Evolutionary conservation across 2,113 vertebrate genomes (phyloP).

Genomic region (Ictidomys tridecemlineatus): DNA sequence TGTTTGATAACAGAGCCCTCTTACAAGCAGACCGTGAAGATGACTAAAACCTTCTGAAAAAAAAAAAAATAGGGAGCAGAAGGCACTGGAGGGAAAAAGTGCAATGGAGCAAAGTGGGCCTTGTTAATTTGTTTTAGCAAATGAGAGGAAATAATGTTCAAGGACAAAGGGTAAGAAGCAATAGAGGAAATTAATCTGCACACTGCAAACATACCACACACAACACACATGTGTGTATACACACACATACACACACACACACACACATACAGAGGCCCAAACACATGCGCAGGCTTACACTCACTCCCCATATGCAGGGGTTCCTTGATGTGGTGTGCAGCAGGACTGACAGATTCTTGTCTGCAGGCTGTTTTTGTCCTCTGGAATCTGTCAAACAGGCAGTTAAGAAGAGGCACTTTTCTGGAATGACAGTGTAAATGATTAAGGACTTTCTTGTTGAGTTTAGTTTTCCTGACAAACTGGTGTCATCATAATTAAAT

Average conservation of each 20-base stretch:
- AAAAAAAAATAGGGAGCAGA: conserved; percentile 22
- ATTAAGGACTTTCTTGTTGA: conserved; percentile 63
- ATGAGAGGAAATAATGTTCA: conserved; percentile 43
- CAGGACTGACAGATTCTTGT: conserved; percentile 36
- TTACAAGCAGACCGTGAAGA: conserved; percentile 33
- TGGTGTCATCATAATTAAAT: conserved; percentile 68
- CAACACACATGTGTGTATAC: too few relatives aligned
- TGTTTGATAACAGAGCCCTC: neutral
- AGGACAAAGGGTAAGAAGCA: conserved; percentile 35
- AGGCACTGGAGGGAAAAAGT: neutral
- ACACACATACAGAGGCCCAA: neutral
- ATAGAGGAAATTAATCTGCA: neutral
- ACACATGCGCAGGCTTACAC: accelerated
- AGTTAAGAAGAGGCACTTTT: neutral
- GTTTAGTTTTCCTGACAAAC: conserved; percentile 65
- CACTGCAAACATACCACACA: neutral
- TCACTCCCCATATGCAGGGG: accelerated
- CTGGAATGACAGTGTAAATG: conserved; percentile 45
- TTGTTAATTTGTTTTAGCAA: conserved; percentile 48
- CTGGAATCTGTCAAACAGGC: conserved; percentile 48
- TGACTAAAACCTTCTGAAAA: conserved; percentile 35
- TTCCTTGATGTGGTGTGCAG: neutral
- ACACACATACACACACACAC: too few relatives aligned
- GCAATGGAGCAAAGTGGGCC: neutral
- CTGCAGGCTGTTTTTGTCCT: conserved; percentile 53